phyloP scores from a whole-genome alignment of 2,888 invertebrate species.

The Baronia brevicornis region DNA sequence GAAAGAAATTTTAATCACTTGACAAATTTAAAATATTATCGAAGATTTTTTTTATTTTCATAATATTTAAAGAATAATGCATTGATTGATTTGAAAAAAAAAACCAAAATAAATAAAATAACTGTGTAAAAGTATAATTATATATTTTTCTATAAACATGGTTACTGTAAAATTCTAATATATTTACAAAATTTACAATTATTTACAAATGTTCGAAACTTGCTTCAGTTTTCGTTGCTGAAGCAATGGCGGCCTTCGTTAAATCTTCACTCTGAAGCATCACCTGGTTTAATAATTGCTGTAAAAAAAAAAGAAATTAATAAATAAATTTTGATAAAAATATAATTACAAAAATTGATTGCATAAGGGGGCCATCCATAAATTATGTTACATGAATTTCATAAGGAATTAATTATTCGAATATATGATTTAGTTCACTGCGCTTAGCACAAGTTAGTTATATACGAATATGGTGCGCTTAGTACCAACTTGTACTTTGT shows the following conservation, averaged over 20 bases:
- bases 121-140: constrained; percentile 13
- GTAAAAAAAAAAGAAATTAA: constrained; percentile 36
- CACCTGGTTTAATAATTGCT: constrained; percentile 88
- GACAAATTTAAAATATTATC: background rate
- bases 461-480: too few species aligned
- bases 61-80: too few species aligned
- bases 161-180: constrained; percentile 8
- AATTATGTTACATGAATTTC: too few species aligned
- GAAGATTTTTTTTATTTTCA: background rate
- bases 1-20: too few species aligned
- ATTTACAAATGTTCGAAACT: constrained; percentile 86
- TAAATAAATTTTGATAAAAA: constrained; percentile 4
- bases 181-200: background rate
- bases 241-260: constrained; percentile 84
- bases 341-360: too few species aligned
- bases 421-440: too few species aligned
- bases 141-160: constrained; percentile 7
- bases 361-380: too few species aligned
- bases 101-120: too few species aligned
- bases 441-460: too few species aligned
- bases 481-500: too few species aligned
- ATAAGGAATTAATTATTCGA: too few species aligned
- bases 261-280: constrained; percentile 95
- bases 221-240: constrained; percentile 82
- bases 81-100: too few species aligned